Evolutionary conservation across 2,113 vertebrate genomes (phyloP), one percentile per base, ranked within the genome.

Genomic region (Neodontobutis hainanensis): DNA sequence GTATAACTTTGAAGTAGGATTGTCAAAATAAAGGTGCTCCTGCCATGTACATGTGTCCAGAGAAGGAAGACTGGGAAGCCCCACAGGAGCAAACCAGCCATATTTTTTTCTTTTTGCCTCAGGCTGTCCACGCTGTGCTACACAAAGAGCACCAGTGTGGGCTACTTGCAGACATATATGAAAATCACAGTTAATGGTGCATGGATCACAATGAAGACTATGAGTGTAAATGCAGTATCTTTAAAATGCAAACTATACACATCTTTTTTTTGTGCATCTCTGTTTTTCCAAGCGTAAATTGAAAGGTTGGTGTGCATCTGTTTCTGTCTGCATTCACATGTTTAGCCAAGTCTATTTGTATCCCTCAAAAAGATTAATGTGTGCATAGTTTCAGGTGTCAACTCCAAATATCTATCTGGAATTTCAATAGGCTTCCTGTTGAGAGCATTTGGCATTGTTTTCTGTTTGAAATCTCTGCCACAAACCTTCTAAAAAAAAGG

Each of bases 361-460:
- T 63, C 67, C 45, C 38, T 61, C 61, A 56, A 34, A 63, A 65
- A 77, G 67, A 79, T 77, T 64, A 58, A 59, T 83, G 67, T 75
- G 53, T 77, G 58, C 43, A 45, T 70, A 74, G 55, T 74, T 62
- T 57, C 59, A 19, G 63, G 48, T 80, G 73, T 81, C 78, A 83
- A 78, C 68, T 55, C 61, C 60, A 50, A 69, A 64, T 43, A 52
- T 63, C 56, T 61, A 71, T 68, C 56, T 67, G n/a, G 67, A 78
- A 84, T 84, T 69, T 65, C 77, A 71, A 71, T 64, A 38, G 57
- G 64, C 38, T 74, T 50, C 74, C 34, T 70, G 70, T 59, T 77
- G 64, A 75, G 71, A 75, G 61, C 61, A 35, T 64, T 65, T 73
- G 68, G 74, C 70, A 68, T 46, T 14, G 42, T 65, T 32, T 36